Percentiles rank a stretch among this genome's conserved stretches.
Conservation (phyloP, 2,797 vertebrate genomes). For the Xiphophorus birchmanni region DNA sequence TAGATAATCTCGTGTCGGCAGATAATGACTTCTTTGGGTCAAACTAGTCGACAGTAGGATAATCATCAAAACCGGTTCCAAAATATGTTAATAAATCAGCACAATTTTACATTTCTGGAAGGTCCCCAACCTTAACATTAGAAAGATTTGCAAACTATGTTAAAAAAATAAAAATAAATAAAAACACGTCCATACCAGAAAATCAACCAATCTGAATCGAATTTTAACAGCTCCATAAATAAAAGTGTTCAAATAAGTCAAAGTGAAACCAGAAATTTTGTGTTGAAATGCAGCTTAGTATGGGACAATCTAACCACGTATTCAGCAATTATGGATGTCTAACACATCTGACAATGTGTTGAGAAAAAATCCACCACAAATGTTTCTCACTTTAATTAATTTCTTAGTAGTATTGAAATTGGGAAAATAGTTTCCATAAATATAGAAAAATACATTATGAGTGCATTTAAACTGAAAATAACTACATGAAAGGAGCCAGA, state of each 20-base stretch:
- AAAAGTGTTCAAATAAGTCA: background rate
- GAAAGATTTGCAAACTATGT: background rate
- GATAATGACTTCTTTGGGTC: background rate
- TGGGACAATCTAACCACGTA: background rate
- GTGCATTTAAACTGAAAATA: background rate
- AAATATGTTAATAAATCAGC: background rate
- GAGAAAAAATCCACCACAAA: background rate
- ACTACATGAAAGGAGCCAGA: constrained; percentile 8
- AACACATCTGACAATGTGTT: background rate
- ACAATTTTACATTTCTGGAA: background rate
- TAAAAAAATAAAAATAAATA: background rate
- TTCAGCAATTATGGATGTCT: background rate
- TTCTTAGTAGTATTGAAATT: background rate
- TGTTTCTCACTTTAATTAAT: background rate
- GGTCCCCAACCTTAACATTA: background rate
- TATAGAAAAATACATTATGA: too few species aligned
- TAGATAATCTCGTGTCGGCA: background rate
- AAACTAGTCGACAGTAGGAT: background rate
- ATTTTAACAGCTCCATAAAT: background rate
- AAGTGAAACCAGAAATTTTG: background rate
- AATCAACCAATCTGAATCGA: background rate
- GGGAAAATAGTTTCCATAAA: background rate
- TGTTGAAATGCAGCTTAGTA: background rate
- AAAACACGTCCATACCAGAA: background rate
- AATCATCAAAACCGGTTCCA: background rate